Base-by-base conservation (phyloP, 2,113 vertebrate genomes). In the Dolichotis patagonum region DNA sequence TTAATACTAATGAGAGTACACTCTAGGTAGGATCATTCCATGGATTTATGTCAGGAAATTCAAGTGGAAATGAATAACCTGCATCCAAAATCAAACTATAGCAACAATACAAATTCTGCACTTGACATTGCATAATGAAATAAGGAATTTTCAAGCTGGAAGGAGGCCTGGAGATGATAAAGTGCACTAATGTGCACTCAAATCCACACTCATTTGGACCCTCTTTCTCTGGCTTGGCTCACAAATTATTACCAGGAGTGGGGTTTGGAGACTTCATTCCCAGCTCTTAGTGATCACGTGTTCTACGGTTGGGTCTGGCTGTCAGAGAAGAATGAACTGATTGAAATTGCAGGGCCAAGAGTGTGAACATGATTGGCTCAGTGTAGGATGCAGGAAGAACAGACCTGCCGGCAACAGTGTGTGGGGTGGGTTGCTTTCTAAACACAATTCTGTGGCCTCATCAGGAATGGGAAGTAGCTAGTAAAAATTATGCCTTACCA, bases 401-500 rank as follows among this genome's bases (percentile, higher is more conserved):
- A 16, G 89, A 77, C 54, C 30, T 95, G 69, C 73, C 91, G 38
- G 77, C 84, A 38, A 69, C 46, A 77, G 65, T 71, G 22, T 41
- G 30, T 54, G 75, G 54, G 69, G 56, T 60, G 83, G 80, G 28
- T n/a, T 93, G 22, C 46, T 92, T 93, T 92, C 63, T 43, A 88
- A 90, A 96, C 38, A 90, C 30, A 78, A 30, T 80, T 35, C 63
- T 52, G 4, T 56, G 56, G 62, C 19, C 30, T 65, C 10, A 35
- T 52, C 75, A 80, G 62, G 43, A 93, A 32, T 46, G 83, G 71
- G 86, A 94, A 90, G 81, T 28, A 52, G 28, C 49, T 94, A 58
- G 87, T 92, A 63, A 82, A 96, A 95, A 77, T 84, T 71, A 86
- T 46, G 52, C 82, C 49, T 65, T 89, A 19, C 46, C 90, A 77